Base-by-base conservation (phyloP, 2,888 invertebrate genomes). In the Torymus auratus region DNA sequence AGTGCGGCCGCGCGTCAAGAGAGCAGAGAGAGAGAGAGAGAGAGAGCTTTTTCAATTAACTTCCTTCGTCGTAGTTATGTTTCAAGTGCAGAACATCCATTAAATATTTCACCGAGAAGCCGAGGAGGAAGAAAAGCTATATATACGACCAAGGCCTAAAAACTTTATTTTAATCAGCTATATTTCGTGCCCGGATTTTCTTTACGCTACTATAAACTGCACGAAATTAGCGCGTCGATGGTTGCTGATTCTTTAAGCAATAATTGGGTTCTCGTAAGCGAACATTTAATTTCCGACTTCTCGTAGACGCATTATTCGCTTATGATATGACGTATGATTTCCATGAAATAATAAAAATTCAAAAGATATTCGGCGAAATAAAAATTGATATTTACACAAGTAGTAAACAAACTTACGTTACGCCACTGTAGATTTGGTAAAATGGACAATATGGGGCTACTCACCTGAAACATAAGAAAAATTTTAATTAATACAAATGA, bases 11-110 rank as follows among this genome's bases (percentile, higher is more conserved):
- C 62, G 67, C n/a, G 64, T 23, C 28, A 20, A 23, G 23, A 64
- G 28, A n/a, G 60, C 15, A 60, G 17, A 61, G 56, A 28, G 23
- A 55, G 68, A 13, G 50, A 58, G 52, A n/a, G 58, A n/a, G 50
- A 69, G 55, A 56, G 65, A 70, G 74, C 67, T 82, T 78, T 82
- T 82, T 82, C 74, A 82, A 82, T 78, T 82, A 82, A 78, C 74
- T 75, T 41, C 60, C 60, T 60, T 50, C 70, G 61, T 55, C 70
- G 41, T 74, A 78, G 74, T 81, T 78, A 78, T 81, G 71, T 64
- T 65, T 78, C 61, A 53, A 74, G 78, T 65, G 70, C 77, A n/a
- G 69, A 65, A 65, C 70, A 75, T 60, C 68, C 74, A 70, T 65
- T 56, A 65, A 80, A 69, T 60, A 78, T 73, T 56, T 65, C 14